A percentile compares a stretch with the other conserved stretches of the same genome.
These are phyloP conservation scores for Malurus elegans DNA, from an alignment of 2,113 vertebrate species.

Conservation along the genomic window DNA sequence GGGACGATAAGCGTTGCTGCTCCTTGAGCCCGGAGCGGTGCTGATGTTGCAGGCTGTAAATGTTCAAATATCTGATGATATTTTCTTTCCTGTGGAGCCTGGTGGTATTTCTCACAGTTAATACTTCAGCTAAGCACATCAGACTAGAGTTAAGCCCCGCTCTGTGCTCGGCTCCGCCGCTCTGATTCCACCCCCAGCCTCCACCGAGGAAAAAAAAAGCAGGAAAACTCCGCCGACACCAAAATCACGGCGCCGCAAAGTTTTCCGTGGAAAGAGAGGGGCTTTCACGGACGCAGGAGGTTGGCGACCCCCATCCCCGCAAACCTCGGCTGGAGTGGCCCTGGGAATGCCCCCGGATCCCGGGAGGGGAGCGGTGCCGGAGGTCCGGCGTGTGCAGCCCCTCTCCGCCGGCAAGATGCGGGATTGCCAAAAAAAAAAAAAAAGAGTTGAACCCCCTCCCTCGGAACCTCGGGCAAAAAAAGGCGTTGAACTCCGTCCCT, in stretches of 20 bases:
- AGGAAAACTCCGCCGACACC: not conserved
- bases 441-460: not conserved
- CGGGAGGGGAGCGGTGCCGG: not conserved
- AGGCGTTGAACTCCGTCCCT: no score
- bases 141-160: not conserved
- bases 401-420: not conserved
- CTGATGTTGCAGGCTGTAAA: not conserved
- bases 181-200: not conserved
- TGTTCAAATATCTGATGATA: not conserved
- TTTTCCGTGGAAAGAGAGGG: not conserved
- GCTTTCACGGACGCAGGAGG: not conserved
- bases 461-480: no score
- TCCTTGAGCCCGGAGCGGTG: not conserved
- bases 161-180: not conserved
- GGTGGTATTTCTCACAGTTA: conserved; percentile 29
- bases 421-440: not conserved
- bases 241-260: not conserved
- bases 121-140: not conserved
- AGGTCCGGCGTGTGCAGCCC: no score
- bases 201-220: not conserved
- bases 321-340: not conserved
- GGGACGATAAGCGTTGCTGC: not conserved
- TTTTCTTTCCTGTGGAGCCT: conserved; percentile 27
- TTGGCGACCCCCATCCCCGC: not conserved
- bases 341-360: not conserved